Base-by-base conservation (phyloP, 2,888 invertebrate genomes). In the Drosophila nr. fundita region DNA sequence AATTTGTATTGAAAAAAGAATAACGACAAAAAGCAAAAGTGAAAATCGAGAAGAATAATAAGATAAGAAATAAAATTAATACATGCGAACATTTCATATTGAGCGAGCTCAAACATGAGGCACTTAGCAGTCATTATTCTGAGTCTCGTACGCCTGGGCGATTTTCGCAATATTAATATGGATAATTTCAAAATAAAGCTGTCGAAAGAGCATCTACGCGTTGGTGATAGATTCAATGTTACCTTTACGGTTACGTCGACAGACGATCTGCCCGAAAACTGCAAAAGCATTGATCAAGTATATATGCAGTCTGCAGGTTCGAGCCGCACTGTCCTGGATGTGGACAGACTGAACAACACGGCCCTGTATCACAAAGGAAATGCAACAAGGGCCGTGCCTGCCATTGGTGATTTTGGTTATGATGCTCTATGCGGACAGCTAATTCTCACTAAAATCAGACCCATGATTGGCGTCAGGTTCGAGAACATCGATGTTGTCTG, bases 101-200 rank as follows among this genome's bases (percentile, higher is more conserved):
- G 3, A 8, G 18, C 38, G n/a, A 8, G 11, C 11, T 2, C n/a
- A 0, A 11, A 6, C 6, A 42, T 42, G 42, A n/a, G 21, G 6
- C 21, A 6, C 11, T n/a, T 11, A 21, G 21, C 42, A 38, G 8
- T n/a, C 8, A n/a, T 38, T 3, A n/a, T 38, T 0, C n/a, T 38
- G n/a, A n/a, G 38, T 38, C 3, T 38, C 4, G 38, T 1, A 18
- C 2, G 38, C 18, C 38, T 38, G 3, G 8, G 0, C 4, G n/a
- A n/a, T 4, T n/a, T 38, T 4, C 4, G 1, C n/a, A 3, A 0
- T 3, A n/a, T 8, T 38, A 8, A 38, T 18, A 0, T 2, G 3
- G 4, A n/a, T n/a, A 8, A 8, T 8, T 38, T n/a, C 4, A n/a
- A 38, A 38, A n/a, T 42, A 6, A 2, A 1, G 11, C n/a, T 42